A percentile compares a stretch with the other conserved stretches of the same genome.
These are phyloP conservation scores for Slavum lentiscoides DNA, from an alignment of 2,888 invertebrate genomes.

Conservation along the genomic window DNA sequence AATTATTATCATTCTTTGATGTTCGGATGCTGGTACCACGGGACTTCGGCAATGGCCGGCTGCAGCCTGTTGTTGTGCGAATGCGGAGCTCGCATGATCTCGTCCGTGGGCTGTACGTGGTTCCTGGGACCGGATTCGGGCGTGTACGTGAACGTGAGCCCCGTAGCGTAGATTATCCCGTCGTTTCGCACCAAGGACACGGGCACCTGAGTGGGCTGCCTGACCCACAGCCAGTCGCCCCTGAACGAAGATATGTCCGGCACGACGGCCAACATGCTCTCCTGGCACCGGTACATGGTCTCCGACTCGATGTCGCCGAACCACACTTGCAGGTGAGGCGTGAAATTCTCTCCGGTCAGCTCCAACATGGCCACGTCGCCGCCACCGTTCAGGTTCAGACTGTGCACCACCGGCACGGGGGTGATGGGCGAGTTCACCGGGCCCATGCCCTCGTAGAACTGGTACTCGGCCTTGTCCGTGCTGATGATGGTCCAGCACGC, in stretches of 20 bases:
- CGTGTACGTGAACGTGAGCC: slow-evolving; percentile 98
- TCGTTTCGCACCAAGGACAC: slow-evolving; percentile 95
- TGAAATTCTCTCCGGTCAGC: slow-evolving; percentile 94
- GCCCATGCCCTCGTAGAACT: slow-evolving; percentile 99
- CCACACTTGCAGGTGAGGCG: slow-evolving; percentile 91
- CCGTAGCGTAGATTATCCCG: slow-evolving; percentile 98
- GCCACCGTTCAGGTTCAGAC: slow-evolving; percentile 92
- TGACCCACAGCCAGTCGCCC: slow-evolving; percentile 95
- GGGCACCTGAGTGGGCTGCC: slow-evolving; percentile 84
- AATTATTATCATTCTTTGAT: slow-evolving; percentile 17
- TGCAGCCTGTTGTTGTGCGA: slow-evolving; percentile 26
- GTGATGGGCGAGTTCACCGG: slow-evolving; percentile 93
- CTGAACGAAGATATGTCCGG: slow-evolving; percentile 96
- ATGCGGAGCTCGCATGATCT: slow-evolving; percentile 68
- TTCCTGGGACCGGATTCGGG: slow-evolving; percentile 93
- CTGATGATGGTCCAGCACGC: slow-evolving; percentile 99
- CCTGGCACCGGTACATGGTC: slow-evolving; percentile 93
- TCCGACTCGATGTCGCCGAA: slow-evolving; percentile 98
- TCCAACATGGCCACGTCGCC: slow-evolving; percentile 98
- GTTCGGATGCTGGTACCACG: slow-evolving; percentile 43
- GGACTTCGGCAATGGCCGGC: slow-evolving; percentile 29
- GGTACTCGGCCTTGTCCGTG: slow-evolving; percentile 98
- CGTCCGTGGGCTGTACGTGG: slow-evolving; percentile 81
- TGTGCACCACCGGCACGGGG: slow-evolving; percentile 95
- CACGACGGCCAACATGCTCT: slow-evolving; percentile 95